Percentiles rank a stretch among this genome's conserved stretches.
Evolutionary conservation across 2,113 vertebrate genomes (phyloP).

Genomic region (Camelus bactrianus): DNA sequence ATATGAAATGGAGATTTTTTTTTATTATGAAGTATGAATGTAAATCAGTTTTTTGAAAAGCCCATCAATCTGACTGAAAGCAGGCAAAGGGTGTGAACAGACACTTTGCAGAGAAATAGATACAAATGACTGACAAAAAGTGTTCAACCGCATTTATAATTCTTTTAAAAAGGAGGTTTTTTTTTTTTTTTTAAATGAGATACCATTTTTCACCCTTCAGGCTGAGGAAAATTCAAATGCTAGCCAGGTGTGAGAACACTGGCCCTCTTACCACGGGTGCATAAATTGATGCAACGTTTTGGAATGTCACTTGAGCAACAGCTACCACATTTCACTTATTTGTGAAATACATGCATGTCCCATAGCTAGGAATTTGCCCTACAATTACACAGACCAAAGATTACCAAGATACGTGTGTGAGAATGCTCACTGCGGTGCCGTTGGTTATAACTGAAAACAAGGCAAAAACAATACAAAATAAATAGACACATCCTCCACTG

Average conservation of each 20-base stretch:
- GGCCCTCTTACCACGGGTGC: neutral
- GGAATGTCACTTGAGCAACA: neutral
- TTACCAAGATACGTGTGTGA: neutral
- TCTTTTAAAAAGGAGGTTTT: neutral
- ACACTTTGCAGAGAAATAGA: neutral
- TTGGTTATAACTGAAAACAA: neutral
- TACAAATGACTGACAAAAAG: neutral
- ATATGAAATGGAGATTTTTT: neutral
- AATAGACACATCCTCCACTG: neutral
- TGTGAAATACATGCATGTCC: neutral
- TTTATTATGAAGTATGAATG: neutral
- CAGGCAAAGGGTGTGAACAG: neutral
- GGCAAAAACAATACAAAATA: neutral
- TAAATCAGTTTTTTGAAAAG: neutral
- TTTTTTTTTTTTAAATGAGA: neutral
- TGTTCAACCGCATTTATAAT: neutral
- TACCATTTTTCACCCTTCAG: neutral
- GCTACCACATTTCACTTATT: neutral
- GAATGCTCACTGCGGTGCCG: neutral
- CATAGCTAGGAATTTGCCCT: neutral
- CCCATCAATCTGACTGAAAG: neutral
- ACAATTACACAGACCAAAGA: neutral
- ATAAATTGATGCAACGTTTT: fast-evolving
- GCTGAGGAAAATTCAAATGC: neutral
- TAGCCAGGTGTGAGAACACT: neutral